Conservation (phyloP, 2,113 vertebrate genomes). For the Fregata magnificens region DNA sequence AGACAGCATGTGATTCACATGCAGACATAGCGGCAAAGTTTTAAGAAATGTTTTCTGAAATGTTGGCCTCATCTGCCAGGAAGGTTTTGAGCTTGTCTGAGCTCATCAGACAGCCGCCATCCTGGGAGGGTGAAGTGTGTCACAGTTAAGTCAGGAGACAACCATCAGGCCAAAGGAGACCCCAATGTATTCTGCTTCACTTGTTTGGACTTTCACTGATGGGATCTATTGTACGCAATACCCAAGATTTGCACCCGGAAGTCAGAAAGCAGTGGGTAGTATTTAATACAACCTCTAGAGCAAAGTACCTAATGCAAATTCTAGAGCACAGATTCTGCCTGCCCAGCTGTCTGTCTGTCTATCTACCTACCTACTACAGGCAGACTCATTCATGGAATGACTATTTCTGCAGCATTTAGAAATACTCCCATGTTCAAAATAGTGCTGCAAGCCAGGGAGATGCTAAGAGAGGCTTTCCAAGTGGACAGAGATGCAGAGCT, state of each 20-base stretch:
- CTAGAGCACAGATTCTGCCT: rapidly evolving
- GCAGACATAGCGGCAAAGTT: background rate
- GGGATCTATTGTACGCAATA: background rate
- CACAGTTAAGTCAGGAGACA: background rate
- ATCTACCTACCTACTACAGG: background rate
- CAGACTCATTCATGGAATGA: background rate
- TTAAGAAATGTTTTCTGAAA: background rate
- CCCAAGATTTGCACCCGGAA: background rate
- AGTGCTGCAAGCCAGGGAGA: background rate
- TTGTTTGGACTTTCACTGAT: background rate
- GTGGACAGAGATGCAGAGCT: conserved; percentile 2
- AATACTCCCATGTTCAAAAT: background rate
- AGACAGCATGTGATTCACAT: background rate
- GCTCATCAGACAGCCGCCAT: background rate
- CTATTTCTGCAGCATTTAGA: background rate
- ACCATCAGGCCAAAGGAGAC: background rate
- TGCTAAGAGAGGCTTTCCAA: background rate
- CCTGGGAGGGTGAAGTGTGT: too few relatives aligned
- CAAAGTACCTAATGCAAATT: background rate
- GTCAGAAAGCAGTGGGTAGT: background rate
- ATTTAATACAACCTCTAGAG: background rate
- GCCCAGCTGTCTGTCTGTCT: background rate
- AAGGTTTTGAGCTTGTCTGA: background rate
- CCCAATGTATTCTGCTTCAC: background rate
- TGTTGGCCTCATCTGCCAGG: background rate